Evolutionary conservation across 1,140 invertebrate species (phyloP).

Genomic region (Drosophila grimshawi): DNA sequence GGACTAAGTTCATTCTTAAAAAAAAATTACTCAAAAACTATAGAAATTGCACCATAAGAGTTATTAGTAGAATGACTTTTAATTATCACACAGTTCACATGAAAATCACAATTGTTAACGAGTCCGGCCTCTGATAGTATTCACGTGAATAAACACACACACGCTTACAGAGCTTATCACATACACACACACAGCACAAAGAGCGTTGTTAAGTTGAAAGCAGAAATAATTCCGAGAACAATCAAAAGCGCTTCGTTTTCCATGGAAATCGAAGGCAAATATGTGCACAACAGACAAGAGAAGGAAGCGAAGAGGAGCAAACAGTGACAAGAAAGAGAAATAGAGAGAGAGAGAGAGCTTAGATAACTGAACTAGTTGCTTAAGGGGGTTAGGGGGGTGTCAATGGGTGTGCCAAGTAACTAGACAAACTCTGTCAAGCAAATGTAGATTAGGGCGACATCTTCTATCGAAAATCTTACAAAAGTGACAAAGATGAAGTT

Average conservation of each 20-base stretch:
- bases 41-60: slow-evolving; percentile 1
- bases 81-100: slow-evolving; percentile 27
- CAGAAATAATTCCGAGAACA: slow-evolving; percentile 71
- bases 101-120: slow-evolving; percentile 19
- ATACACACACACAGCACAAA: slow-evolving; percentile 1
- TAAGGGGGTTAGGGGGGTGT: slow-evolving; percentile 7
- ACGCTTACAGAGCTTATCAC: slow-evolving; percentile 29
- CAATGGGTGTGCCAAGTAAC: slow-evolving; percentile 13
- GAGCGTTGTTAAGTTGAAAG: slow-evolving; percentile 63
- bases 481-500: slow-evolving; percentile 10
- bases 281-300: slow-evolving; percentile 39
- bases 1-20: too few relatives aligned
- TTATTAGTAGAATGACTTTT: slow-evolving; percentile 17
- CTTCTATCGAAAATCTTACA: slow-evolving; percentile 31
- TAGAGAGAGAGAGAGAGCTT: slow-evolving; percentile 1
- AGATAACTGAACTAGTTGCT: slow-evolving; percentile 30
- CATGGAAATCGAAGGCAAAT: slow-evolving; percentile 68
- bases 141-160: slow-evolving; percentile 26
- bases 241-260: slow-evolving; percentile 79
- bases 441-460: slow-evolving; percentile 33
- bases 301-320: background rate
- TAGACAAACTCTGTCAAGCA: slow-evolving; percentile 3
- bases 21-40: too few relatives aligned
- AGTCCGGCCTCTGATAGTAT: slow-evolving; percentile 28
- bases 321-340: slow-evolving; percentile 10